phyloP scores from a whole-genome alignment of 2,113 vertebrate species.

The Macquaria australasica region DNA sequence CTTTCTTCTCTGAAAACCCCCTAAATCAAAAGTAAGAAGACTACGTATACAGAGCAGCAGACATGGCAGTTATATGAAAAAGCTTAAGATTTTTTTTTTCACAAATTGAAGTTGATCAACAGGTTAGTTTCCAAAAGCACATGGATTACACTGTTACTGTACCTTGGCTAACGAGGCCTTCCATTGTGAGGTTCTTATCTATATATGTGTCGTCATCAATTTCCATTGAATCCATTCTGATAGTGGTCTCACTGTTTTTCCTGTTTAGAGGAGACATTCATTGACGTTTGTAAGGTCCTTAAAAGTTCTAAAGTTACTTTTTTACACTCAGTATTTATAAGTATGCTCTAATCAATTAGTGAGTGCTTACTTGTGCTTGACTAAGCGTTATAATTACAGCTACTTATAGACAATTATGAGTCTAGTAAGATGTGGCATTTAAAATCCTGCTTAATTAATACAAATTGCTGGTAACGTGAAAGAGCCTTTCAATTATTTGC shows the following conservation, averaged over 20 bases:
- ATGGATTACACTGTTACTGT: not conserved
- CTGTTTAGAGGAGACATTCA: conserved; percentile 14
- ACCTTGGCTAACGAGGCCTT: conserved; percentile 35
- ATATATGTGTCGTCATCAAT: conserved; percentile 21
- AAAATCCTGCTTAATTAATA: not conserved
- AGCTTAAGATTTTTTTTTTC: no score
- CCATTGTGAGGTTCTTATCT: not conserved
- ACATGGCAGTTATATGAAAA: no score
- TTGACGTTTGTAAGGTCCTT: no score
- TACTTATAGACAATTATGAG: not conserved
- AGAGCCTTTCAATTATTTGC: not conserved
- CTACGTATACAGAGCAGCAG: no score
- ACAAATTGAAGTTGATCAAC: not conserved
- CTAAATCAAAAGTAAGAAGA: conserved; percentile 13
- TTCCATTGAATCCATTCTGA: conserved; percentile 62
- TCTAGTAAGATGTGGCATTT: not conserved
- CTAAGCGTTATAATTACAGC: not conserved
- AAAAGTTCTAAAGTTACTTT: no score
- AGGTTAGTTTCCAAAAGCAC: not conserved
- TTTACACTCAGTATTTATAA: not conserved
- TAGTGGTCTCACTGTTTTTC: not conserved
- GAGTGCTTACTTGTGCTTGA: not conserved
- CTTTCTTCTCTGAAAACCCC: not conserved
- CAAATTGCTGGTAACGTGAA: not conserved
- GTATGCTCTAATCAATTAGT: not conserved